These are phyloP conservation scores for Mnemiopsis leidyi DNA, from an alignment of 37 sponge, comb jelly and placozoan genomes.

Conservation along the genomic window DNA sequence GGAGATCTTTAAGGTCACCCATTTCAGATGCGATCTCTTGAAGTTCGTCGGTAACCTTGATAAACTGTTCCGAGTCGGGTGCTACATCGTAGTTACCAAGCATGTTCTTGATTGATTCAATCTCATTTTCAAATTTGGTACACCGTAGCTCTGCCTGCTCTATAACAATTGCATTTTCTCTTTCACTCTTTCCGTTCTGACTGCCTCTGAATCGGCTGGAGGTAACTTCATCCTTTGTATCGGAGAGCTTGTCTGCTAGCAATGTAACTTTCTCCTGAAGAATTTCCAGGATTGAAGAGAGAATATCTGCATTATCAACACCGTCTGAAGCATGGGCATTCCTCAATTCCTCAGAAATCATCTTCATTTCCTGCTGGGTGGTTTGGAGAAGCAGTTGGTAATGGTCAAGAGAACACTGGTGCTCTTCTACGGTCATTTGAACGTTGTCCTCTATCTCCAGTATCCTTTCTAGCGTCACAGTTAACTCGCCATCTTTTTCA, in stretches of 20 bases:
- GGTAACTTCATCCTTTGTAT: slow-evolving; percentile 44
- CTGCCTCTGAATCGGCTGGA: slow-evolving; percentile 10
- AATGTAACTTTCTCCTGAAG: slow-evolving; percentile 55
- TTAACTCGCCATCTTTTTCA: not conserved
- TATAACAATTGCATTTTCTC: slow-evolving; percentile 9
- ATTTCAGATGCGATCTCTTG: slow-evolving; percentile 7
- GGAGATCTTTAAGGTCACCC: slow-evolving; percentile 42
- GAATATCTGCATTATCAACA: not conserved
- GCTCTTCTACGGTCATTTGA: slow-evolving; percentile 54
- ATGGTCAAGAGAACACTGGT: slow-evolving; percentile 54
- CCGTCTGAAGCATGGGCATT: not conserved
- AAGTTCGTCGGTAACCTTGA: slow-evolving; percentile 34
- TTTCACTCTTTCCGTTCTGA: not conserved
- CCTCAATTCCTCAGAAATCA: slow-evolving; percentile 11
- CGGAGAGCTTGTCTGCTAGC: slow-evolving; percentile 18
- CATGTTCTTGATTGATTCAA: slow-evolving; percentile 54
- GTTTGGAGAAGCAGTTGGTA: slow-evolving; percentile 59
- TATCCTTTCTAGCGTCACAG: not conserved
- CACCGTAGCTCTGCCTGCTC: slow-evolving; percentile 36
- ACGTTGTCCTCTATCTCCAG: not conserved
- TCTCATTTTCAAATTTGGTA: slow-evolving; percentile 34
- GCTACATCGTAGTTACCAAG: not conserved
- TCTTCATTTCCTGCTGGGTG: slow-evolving; percentile 58
- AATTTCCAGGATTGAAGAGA: not conserved
- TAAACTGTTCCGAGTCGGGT: not conserved